Conservation (phyloP, 2,113 vertebrate genomes). For the Eclectus roratus region DNA sequence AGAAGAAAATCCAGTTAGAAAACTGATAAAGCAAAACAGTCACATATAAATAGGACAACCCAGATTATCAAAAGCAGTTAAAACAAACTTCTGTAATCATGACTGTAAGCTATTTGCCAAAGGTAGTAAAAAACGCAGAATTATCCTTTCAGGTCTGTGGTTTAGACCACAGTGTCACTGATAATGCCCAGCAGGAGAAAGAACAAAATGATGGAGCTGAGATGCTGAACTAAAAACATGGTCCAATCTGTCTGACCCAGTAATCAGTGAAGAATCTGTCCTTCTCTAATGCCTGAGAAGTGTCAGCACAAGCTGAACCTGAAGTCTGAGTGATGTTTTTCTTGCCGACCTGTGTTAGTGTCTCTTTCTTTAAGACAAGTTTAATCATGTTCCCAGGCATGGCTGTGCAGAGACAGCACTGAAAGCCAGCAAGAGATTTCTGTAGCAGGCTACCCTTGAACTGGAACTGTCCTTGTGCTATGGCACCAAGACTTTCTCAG, state of each 20-base stretch:
- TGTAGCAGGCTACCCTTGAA: not conserved
- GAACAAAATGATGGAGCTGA: not conserved
- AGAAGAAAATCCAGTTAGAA: not conserved
- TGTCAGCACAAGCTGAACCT: conserved; percentile 2
- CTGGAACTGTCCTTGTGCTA: not conserved
- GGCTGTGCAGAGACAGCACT: not conserved
- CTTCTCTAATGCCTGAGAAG: not conserved
- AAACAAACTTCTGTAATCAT: not conserved
- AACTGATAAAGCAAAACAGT: not conserved
- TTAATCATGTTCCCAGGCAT: not conserved
- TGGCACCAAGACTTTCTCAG: not conserved
- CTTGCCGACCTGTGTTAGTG: not conserved
- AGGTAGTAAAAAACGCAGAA: not conserved
- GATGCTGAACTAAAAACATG: not conserved
- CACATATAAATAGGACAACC: not conserved
- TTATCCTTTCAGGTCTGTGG: not conserved
- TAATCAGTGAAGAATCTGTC: not conserved
- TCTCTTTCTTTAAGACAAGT: not conserved
- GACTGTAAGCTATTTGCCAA: not conserved
- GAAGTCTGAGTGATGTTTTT: not conserved
- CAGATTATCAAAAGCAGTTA: not conserved
- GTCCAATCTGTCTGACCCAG: not conserved
- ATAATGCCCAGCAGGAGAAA: not conserved
- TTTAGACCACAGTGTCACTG: not conserved
- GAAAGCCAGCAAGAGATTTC: not conserved